These are phyloP conservation scores for Calliphora vomitoria DNA, from an alignment of 2,888 invertebrate species.

Conservation along the genomic window DNA sequence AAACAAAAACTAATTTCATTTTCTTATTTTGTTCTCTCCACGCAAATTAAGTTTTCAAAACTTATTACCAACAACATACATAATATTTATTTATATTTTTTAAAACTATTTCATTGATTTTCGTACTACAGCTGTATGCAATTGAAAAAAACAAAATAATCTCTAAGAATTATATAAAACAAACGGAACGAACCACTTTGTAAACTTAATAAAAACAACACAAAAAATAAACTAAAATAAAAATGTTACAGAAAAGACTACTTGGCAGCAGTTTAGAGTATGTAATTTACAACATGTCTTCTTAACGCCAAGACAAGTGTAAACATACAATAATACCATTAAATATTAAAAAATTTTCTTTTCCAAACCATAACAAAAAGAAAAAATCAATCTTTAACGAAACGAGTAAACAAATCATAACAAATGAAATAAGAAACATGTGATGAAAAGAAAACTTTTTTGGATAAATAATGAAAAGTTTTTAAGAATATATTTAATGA, in stretches of 20 bases:
- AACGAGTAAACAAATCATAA: slow-evolving; percentile 2
- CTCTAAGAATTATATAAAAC: slow-evolving; percentile 34
- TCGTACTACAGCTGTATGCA: not conserved
- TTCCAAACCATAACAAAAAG: not conserved
- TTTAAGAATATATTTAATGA: no score
- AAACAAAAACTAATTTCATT: not conserved
- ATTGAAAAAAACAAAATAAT: slow-evolving; percentile 24
- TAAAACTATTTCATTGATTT: not conserved
- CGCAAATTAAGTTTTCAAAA: not conserved
- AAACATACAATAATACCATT: slow-evolving; percentile 28
- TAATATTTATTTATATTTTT: not conserved
- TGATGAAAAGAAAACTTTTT: not conserved
- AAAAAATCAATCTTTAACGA: slow-evolving; percentile 17
- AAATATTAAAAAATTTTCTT: not conserved
- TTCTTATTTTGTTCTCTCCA: not conserved
- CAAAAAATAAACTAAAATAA: not conserved
- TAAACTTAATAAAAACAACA: slow-evolving; percentile 3
- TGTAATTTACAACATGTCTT: slow-evolving; percentile 38
- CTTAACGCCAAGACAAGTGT: slow-evolving; percentile 44
- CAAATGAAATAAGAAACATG: not conserved
- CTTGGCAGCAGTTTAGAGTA: slow-evolving; percentile 37
- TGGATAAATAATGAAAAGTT: no score
- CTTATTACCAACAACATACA: not conserved
- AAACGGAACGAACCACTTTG: slow-evolving; percentile 20
- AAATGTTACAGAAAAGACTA: slow-evolving; percentile 4